Conservation (phyloP, 2,113 vertebrate species). For the Lepus timidus region DNA sequence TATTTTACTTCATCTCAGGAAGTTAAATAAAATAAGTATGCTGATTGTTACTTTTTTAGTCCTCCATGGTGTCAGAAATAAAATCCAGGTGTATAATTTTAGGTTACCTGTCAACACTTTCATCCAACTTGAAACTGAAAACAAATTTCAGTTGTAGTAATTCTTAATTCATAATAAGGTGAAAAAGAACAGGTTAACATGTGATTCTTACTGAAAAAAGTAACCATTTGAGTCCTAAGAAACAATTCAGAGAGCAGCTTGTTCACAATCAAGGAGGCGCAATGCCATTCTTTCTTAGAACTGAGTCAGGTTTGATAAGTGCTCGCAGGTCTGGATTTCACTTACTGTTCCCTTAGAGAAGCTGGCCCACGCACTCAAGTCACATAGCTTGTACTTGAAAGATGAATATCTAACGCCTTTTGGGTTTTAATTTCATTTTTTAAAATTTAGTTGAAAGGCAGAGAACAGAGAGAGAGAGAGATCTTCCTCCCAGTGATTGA, state of each 20-base stretch:
- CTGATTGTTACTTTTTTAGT: neutral
- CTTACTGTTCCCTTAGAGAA: neutral
- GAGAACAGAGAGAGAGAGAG: no score
- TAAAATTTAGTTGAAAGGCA: no score
- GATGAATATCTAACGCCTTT: neutral
- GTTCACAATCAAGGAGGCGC: neutral
- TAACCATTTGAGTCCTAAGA: neutral
- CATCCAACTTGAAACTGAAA: neutral
- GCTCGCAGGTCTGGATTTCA: neutral
- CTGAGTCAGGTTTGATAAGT: neutral
- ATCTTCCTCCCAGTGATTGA: no score
- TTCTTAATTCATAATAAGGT: neutral
- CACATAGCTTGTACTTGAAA: neutral
- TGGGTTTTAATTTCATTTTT: no score
- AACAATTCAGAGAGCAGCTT: neutral
- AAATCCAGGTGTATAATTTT: neutral
- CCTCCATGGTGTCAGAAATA: neutral
- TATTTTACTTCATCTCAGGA: conserved; percentile 52
- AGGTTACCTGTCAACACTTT: neutral
- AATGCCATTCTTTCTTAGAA: neutral
- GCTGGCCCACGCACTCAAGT: neutral
- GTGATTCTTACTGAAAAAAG: neutral
- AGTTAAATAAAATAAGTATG: neutral
- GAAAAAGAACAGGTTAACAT: conserved; percentile 13
- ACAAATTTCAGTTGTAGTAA: neutral